Evolutionary conservation across 2,888 invertebrate genomes (phyloP).

Genomic region (Polydesmus complanatus): DNA sequence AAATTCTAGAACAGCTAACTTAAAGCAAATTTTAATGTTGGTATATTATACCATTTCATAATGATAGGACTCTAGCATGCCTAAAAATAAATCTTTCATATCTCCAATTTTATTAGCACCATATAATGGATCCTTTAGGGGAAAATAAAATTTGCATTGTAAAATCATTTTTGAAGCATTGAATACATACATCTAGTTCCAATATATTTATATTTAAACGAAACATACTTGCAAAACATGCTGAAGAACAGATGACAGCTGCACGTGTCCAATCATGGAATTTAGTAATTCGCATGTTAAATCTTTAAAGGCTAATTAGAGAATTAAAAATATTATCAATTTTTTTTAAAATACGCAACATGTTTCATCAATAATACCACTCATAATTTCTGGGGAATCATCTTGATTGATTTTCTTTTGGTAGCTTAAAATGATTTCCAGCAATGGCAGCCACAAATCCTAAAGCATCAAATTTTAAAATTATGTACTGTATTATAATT

Average conservation of each 20-base stretch:
- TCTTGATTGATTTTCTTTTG: neutral
- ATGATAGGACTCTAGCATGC: constrained; percentile 17
- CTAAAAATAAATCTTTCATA: constrained; percentile 16
- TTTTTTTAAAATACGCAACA: neutral
- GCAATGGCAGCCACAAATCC: constrained; percentile 9
- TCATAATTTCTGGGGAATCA: neutral
- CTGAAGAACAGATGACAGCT: constrained; percentile 12
- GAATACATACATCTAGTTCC: too few species aligned
- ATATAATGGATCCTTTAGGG: constrained; percentile 16
- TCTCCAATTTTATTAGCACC: constrained; percentile 13
- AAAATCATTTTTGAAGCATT: neutral
- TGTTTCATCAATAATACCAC: neutral
- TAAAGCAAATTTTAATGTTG: neutral
- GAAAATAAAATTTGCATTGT: neutral
- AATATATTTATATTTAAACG: too few species aligned
- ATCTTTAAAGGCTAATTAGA: constrained; percentile 13
- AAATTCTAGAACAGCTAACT: neutral
- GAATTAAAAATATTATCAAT: neutral
- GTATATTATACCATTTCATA: constrained; percentile 16
- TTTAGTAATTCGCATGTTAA: constrained; percentile 13
- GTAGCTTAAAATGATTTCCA: constrained; percentile 6
- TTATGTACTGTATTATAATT: constrained; percentile 1
- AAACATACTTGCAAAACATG: constrained; percentile 6
- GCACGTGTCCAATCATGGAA: constrained; percentile 17
- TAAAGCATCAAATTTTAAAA: constrained; percentile 1